Conservation (phyloP, 2,113 vertebrate genomes). For the Colistium nudipinnis region DNA sequence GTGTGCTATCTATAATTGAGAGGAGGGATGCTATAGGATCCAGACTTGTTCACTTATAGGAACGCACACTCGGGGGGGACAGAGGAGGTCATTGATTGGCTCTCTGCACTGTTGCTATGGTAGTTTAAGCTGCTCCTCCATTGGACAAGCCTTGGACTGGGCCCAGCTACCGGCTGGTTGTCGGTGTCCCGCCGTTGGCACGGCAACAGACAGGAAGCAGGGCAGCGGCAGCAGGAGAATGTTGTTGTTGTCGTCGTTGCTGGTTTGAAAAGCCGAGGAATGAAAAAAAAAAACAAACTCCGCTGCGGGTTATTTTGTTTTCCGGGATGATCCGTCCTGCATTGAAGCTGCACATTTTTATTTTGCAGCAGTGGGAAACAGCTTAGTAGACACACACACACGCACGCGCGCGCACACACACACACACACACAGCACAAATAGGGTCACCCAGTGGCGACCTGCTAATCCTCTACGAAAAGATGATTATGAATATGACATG, state of each 20-base stretch:
- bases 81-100: conserved; percentile 70
- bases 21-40: not conserved
- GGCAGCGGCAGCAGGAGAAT: conserved; percentile 8
- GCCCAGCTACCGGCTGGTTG: conserved; percentile 26
- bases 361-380: conserved; percentile 18
- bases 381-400: conserved; percentile 41
- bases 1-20: not conserved
- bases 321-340: conserved; percentile 47
- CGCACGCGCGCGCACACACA: conserved; percentile 19
- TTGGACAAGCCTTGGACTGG: conserved; percentile 56
- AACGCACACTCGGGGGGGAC: conserved; percentile 22
- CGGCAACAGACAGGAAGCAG: conserved; percentile 77
- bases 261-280: conserved; percentile 33
- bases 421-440: conserved; percentile 7
- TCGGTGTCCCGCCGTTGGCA: conserved; percentile 65
- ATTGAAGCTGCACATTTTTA: conserved; percentile 24
- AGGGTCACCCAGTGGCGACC: conserved; percentile 17
- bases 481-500: conserved; percentile 65
- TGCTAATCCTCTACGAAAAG: conserved; percentile 63
- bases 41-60: not conserved
- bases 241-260: conserved; percentile 42
- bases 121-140: conserved; percentile 50
- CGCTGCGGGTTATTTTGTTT: not conserved
- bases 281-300: no score
- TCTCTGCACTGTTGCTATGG: conserved; percentile 80